Conservation (phyloP, 2,888 invertebrate genomes). For the Ectropis crepuscularia region DNA sequence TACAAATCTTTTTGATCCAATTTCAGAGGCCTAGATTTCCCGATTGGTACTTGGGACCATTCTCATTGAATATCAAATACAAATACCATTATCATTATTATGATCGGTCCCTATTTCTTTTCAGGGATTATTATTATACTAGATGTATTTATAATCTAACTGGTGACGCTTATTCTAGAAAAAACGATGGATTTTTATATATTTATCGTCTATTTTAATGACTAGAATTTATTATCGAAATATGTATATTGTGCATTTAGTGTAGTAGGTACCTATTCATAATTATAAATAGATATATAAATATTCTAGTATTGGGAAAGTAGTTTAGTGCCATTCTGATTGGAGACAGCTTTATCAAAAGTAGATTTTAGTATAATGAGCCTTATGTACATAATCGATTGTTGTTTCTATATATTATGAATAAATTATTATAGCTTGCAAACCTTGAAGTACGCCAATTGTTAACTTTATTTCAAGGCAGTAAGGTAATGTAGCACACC, state of each 20-base stretch:
- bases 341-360: constrained; percentile 89
- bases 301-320: constrained; percentile 51
- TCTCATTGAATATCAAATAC: constrained; percentile 77
- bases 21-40: constrained; percentile 72
- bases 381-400: constrained; percentile 63
- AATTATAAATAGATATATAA: constrained; percentile 49
- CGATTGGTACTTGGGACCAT: constrained; percentile 79
- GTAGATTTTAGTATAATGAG: constrained; percentile 72
- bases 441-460: constrained; percentile 42
- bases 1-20: constrained; percentile 30
- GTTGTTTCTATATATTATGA: constrained; percentile 53
- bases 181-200: constrained; percentile 76
- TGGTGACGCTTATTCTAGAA: constrained; percentile 82
- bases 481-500: too few relatives aligned
- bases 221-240: constrained; percentile 62
- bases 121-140: constrained; percentile 71
- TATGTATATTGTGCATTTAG: constrained; percentile 80
- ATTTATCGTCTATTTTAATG: constrained; percentile 69
- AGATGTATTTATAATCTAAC: constrained; percentile 57
- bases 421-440: constrained; percentile 54
- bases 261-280: constrained; percentile 55
- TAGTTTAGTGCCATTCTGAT: constrained; percentile 72
- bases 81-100: constrained; percentile 72
- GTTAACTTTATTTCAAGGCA: constrained; percentile 21
- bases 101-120: constrained; percentile 71